phyloP scores from a whole-genome alignment of 1,140 invertebrate species.

The Psix sp. region DNA sequence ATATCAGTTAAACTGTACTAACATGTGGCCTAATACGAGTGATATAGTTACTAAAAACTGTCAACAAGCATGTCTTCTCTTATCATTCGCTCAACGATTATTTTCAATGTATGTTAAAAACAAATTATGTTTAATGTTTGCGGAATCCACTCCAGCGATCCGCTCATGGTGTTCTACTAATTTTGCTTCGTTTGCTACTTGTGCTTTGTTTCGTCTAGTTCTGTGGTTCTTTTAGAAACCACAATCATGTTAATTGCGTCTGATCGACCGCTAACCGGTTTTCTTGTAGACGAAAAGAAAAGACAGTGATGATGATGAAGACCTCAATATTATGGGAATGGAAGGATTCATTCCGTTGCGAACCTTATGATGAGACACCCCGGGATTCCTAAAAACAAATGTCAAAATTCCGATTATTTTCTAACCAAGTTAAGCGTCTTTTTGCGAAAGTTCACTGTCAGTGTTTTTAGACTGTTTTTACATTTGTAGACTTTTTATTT shows the following conservation, averaged over 20 bases:
- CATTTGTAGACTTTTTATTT: too few relatives aligned
- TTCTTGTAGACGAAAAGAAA: slow-evolving; percentile 70
- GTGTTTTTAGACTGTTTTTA: too few relatives aligned
- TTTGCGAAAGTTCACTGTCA: too few relatives aligned
- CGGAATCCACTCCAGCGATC: slow-evolving; percentile 1
- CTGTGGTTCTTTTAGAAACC: slow-evolving; percentile 25
- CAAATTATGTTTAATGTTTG: slow-evolving; percentile 75
- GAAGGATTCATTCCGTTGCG: slow-evolving; percentile 74
- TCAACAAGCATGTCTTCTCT: slow-evolving; percentile 49
- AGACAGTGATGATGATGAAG: slow-evolving; percentile 62
- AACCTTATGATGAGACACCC: slow-evolving; percentile 67
- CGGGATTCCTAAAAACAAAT: too few relatives aligned
- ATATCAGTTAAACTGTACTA: too few relatives aligned
- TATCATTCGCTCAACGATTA: slow-evolving; percentile 18
- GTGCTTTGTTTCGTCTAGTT: slow-evolving; percentile 57
- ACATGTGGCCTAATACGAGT: slow-evolving; percentile 48
- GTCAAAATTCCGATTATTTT: too few relatives aligned
- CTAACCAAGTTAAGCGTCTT: too few relatives aligned
- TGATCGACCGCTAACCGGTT: slow-evolving; percentile 65
- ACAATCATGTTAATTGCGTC: slow-evolving; percentile 10
- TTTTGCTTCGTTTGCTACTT: slow-evolving; percentile 57
- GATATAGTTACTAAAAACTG: slow-evolving; percentile 53
- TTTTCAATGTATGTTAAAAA: slow-evolving; percentile 57
- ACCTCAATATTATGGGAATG: slow-evolving; percentile 71
- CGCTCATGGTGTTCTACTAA: slow-evolving; percentile 29